phyloP scores from a whole-genome alignment of 53 echinoderm and acorn worm genomes.

The Astropecten irregularis region DNA sequence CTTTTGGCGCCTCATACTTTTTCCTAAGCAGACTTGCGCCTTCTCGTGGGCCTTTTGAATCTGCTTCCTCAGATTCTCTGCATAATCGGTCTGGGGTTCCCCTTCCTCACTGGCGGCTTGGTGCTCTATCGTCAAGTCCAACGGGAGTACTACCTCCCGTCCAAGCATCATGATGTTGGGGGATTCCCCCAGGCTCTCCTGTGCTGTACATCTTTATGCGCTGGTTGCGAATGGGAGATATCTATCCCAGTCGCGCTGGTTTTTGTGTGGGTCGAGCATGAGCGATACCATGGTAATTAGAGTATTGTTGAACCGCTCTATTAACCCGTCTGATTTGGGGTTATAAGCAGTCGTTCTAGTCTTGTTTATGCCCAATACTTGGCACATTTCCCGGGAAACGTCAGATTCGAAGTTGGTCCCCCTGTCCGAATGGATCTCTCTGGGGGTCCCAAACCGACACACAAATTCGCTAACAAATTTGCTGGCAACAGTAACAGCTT shows the following conservation, averaged over 20 bases:
- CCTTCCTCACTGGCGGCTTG: not conserved
- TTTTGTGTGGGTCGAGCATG: not conserved
- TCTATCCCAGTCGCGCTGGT: not conserved
- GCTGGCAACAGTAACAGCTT: not conserved
- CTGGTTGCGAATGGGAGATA: not conserved
- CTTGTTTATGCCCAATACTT: not conserved
- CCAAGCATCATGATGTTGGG: too few species aligned
- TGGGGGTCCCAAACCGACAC: not conserved
- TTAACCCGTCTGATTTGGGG: not conserved
- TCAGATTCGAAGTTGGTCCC: not conserved
- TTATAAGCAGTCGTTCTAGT: not conserved
- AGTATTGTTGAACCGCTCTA: not conserved
- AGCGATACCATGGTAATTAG: not conserved
- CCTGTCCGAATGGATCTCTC: not conserved
- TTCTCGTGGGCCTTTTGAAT: not conserved
- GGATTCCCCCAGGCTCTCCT: not conserved
- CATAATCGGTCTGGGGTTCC: not conserved
- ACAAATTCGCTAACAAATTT: not conserved
- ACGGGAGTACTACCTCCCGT: not conserved
- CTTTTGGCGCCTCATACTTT: too few species aligned
- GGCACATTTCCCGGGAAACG: not conserved
- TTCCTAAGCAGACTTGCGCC: not conserved
- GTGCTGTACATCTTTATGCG: not conserved
- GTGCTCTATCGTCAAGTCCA: not conserved
- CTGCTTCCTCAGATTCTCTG: not conserved